Evolutionary conservation across 2,797 vertebrate genomes (phyloP).

Genomic region (Potorous gilbertii): DNA sequence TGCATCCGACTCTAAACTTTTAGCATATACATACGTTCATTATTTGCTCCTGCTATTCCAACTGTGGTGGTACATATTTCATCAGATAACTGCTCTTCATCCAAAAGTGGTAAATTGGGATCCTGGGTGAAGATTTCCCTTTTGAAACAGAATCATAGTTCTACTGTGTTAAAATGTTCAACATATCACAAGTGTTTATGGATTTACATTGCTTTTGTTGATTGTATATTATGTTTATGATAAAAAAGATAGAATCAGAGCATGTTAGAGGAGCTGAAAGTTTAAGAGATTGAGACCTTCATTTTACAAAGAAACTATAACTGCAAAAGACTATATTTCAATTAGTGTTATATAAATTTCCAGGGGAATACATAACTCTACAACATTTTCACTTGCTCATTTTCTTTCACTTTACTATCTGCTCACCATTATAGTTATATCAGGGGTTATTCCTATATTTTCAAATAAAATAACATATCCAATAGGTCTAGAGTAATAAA

Average conservation of each 20-base stretch:
- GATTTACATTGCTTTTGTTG: background rate
- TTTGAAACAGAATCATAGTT: slow-evolving; percentile 64
- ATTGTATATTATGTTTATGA: background rate
- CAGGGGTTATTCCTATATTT: background rate
- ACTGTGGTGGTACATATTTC: slow-evolving; percentile 50
- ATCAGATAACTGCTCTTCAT: slow-evolving; percentile 62
- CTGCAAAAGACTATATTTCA: background rate
- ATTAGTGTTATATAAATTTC: background rate
- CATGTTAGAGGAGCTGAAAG: background rate
- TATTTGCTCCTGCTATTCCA: slow-evolving; percentile 35
- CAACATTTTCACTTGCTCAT: background rate
- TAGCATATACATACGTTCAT: slow-evolving; percentile 73
- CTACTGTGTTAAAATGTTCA: background rate
- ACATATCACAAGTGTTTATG: background rate
- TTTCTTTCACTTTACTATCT: background rate
- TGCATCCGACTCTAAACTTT: slow-evolving; percentile 20
- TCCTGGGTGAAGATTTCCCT: slow-evolving; percentile 69
- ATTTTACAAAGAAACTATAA: background rate
- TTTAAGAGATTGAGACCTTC: background rate
- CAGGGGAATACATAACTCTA: background rate
- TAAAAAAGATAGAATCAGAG: background rate
- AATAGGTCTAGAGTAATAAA: background rate
- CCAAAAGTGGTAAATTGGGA: slow-evolving; percentile 42
- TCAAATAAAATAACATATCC: background rate
- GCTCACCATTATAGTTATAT: background rate